Evolutionary conservation across 2,888 invertebrate species (phyloP), one percentile per base, ranked within the genome.

Genomic region (Achlya flavicornis): DNA sequence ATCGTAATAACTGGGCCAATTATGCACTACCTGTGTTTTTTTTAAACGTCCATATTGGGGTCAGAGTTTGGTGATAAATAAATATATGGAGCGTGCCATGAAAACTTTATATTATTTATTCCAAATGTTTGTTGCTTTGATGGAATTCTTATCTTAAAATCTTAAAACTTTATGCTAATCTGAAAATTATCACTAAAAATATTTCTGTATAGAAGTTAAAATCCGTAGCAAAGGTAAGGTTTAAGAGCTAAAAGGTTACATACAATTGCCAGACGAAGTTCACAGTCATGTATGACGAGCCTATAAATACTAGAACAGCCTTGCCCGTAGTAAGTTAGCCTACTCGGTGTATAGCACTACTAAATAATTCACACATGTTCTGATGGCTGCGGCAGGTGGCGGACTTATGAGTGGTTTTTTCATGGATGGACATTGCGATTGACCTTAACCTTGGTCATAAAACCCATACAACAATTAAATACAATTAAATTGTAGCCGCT

Each of bases 1-100:
- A 78, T 78, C 78, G 69, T 81, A 84, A 84, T 85, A 84, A 82
- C 73, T 81, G 74, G 84, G 74, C 66, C 79, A 77, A 65, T 69
- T 74, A 72, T 67, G 71, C 63, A 68, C 63, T 59, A 67, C 66
- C 71, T 69, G 73, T 70, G 66, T 61, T 69, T 67, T 64, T 57
- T 67, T 64, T 57, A 12, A 61, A 43, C 58, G 38, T 61, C 41
- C 7, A 0, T 43, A 43, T 43, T 43, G 6, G 19, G 60, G 60
- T 60, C 60, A 60, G 53, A 53, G n/a, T 16, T 53, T 53, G 19
- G 10, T 53, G 10, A 53, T 48, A 6, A 38, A 14, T 3, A 38
- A 38, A 16, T n/a, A 16, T 35, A 43, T 14, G 6, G 43, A 43
- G 12, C 0, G 14, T 14, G 26, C 26, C 26, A 26, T 26, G 26